These are phyloP conservation scores for Catocala nupta DNA, from an alignment of 2,888 invertebrate genomes.

Conservation along the genomic window DNA sequence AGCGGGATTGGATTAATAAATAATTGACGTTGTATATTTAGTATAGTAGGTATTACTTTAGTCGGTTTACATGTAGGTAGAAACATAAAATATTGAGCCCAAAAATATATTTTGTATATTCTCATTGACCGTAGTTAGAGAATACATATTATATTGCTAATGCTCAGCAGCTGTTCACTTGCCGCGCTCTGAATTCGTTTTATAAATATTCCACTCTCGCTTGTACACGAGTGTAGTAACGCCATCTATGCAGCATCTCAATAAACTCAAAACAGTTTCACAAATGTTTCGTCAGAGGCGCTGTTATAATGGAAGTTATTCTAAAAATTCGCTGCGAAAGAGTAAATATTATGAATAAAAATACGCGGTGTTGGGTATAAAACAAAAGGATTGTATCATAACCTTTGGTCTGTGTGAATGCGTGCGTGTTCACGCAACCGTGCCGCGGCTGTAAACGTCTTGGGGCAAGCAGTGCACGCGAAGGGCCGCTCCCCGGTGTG, in stretches of 20 bases:
- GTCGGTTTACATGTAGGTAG: no score
- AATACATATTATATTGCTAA: neutral
- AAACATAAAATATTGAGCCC: no score
- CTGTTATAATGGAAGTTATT: constrained; percentile 1
- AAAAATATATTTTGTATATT: no score
- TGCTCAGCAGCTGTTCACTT: neutral
- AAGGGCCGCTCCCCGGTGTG: constrained; percentile 85
- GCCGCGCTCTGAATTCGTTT: neutral
- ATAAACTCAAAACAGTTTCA: neutral
- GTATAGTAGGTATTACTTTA: no score
- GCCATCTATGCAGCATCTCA: constrained; percentile 30
- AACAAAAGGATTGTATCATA: constrained; percentile 52
- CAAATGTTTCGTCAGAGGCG: constrained; percentile 9
- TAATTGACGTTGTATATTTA: no score
- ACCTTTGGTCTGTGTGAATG: constrained; percentile 85
- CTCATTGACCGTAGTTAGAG: no score
- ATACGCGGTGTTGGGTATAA: constrained; percentile 20
- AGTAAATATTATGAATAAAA: constrained; percentile 22
- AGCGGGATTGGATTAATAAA: no score
- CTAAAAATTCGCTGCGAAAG: constrained; percentile 10
- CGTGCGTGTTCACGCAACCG: constrained; percentile 83
- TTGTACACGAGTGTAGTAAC: constrained; percentile 6
- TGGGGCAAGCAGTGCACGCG: constrained; percentile 81
- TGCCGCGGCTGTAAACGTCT: constrained; percentile 85
- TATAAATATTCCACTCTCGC: no score